These are phyloP conservation scores for Julus scanicus DNA, from an alignment of 2,888 invertebrate species.

Conservation along the genomic window DNA sequence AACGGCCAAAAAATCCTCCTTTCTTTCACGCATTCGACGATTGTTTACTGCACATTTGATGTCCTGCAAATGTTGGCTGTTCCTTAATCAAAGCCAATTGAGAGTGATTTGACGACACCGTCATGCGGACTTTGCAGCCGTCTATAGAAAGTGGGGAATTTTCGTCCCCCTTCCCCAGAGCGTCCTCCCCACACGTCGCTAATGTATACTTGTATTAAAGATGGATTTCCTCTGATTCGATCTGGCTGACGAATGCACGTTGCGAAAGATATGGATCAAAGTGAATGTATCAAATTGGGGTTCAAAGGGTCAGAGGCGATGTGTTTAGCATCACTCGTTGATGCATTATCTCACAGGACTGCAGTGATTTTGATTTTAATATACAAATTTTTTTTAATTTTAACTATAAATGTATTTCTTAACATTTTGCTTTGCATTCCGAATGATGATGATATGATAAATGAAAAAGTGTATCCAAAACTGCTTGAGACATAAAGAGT, in stretches of 20 bases:
- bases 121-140: background rate
- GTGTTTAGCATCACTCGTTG: background rate
- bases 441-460: too few relatives aligned
- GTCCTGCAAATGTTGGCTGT: slow-evolving; percentile 47
- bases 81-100: slow-evolving; percentile 52
- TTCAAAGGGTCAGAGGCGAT: slow-evolving; percentile 13
- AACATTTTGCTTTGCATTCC: too few relatives aligned
- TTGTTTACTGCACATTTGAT: slow-evolving; percentile 36
- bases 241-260: background rate
- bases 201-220: slow-evolving; percentile 5
- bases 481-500: too few relatives aligned
- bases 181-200: background rate
- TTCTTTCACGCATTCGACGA: background rate
- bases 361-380: too few relatives aligned
- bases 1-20: background rate
- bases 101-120: slow-evolving; percentile 33
- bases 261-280: background rate
- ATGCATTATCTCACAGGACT: too few relatives aligned
- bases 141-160: background rate
- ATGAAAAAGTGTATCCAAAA: too few relatives aligned
- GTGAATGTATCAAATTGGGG: background rate
- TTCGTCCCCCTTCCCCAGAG: background rate
- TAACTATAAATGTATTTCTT: too few relatives aligned
- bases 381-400: too few relatives aligned
- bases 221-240: background rate